phyloP scores from a whole-genome alignment of 2,797 vertebrate genomes.

The Crocidura indochinensis region DNA sequence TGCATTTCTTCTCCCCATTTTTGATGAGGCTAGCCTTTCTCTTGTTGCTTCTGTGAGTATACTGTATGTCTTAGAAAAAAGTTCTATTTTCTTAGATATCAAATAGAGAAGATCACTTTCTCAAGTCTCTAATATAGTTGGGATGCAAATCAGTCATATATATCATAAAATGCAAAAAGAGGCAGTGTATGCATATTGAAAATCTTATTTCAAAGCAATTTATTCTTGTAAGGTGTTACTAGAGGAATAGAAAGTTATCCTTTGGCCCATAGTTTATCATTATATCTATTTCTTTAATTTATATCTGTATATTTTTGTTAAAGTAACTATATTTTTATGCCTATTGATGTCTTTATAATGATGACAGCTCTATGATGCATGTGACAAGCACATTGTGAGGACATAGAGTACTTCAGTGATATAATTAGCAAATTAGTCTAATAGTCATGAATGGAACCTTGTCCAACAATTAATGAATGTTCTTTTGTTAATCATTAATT shows the following conservation, averaged over 20 bases:
- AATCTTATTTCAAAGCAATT: neutral
- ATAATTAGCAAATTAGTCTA: constrained; percentile 23
- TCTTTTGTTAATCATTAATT: constrained; percentile 13
- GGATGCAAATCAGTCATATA: neutral
- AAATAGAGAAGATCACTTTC: neutral
- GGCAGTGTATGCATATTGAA: neutral
- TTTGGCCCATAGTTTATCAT: neutral
- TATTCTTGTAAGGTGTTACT: neutral
- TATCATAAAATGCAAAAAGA: neutral
- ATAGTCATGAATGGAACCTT: neutral
- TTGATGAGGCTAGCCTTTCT: too few relatives aligned
- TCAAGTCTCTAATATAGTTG: neutral
- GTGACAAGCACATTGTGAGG: neutral
- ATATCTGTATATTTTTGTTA: constrained; percentile 19
- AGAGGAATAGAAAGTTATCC: neutral
- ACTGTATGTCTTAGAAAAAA: too few relatives aligned
- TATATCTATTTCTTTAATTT: constrained; percentile 1
- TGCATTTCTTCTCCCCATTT: too few relatives aligned
- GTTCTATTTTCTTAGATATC: neutral
- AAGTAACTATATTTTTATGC: neutral
- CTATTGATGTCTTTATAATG: neutral
- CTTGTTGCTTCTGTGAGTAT: too few relatives aligned
- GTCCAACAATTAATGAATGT: neutral
- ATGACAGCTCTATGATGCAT: neutral
- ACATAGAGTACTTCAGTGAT: constrained; percentile 17